Percentiles rank a stretch among this genome's conserved stretches.
phyloP scores from a whole-genome alignment of 2,888 invertebrate genomes.

The Epiblema foenella region DNA sequence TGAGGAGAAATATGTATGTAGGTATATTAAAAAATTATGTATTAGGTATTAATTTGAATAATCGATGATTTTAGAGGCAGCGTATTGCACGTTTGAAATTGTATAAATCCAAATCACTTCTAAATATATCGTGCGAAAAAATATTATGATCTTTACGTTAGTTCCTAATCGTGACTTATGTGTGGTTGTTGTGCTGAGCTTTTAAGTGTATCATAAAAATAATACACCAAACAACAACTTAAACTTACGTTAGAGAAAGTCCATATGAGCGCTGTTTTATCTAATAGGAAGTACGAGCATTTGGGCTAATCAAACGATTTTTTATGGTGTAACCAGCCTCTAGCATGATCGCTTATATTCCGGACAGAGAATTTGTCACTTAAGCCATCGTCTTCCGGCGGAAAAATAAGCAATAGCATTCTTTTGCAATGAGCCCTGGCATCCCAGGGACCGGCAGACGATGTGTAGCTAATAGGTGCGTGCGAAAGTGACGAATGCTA shows the following conservation, averaged over 20 bases:
- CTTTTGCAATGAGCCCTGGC: too few species aligned
- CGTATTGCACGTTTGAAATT: conserved; percentile 9
- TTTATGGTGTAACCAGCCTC: not conserved
- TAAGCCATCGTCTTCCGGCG: too few species aligned
- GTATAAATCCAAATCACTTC: conserved; percentile 19
- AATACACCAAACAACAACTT: not conserved
- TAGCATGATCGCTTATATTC: too few species aligned
- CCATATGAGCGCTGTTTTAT: not conserved
- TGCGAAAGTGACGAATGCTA: too few species aligned
- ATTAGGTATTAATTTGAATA: not conserved
- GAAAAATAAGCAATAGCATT: too few species aligned
- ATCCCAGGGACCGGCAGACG: too few species aligned
- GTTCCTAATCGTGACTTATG: conserved; percentile 24
- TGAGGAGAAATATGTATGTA: not conserved
- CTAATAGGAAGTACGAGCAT: not conserved
- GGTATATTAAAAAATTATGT: not conserved
- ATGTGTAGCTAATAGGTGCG: too few species aligned
- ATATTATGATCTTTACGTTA: conserved; percentile 17
- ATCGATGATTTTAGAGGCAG: conserved; percentile 4
- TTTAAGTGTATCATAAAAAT: not conserved
- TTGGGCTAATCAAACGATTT: not conserved
- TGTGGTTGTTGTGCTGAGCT: not conserved
- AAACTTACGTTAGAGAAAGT: not conserved
- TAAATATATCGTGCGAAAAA: not conserved
- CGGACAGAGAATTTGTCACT: too few species aligned